Evolutionary conservation across 64 coral and sea anemone species (phyloP).

Genomic region (Platygyra sinensis): DNA sequence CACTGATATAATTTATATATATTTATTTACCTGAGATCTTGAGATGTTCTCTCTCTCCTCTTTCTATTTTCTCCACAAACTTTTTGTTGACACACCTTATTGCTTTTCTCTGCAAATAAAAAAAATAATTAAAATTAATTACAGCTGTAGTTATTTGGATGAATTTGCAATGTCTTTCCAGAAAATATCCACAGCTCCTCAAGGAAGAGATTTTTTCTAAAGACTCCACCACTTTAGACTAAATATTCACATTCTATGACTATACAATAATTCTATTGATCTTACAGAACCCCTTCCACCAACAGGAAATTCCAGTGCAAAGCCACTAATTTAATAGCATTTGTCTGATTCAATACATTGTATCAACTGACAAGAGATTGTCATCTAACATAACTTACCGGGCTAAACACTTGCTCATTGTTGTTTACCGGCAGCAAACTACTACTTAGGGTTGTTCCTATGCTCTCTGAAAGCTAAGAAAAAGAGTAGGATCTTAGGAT

Average conservation of each 20-base stretch:
- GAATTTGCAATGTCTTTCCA: too few species aligned
- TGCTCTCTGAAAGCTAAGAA: constrained; percentile 77
- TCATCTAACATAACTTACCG: background rate
- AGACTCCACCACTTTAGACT: too few species aligned
- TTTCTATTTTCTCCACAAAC: constrained; percentile 78
- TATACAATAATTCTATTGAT: too few species aligned
- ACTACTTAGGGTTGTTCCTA: constrained; percentile 74
- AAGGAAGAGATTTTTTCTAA: too few species aligned
- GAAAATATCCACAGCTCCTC: too few species aligned
- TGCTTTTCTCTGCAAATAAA: constrained; percentile 58
- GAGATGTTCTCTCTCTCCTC: constrained; percentile 77
- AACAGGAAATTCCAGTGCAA: background rate
- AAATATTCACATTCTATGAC: too few species aligned
- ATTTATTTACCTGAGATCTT: constrained; percentile 82
- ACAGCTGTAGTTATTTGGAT: too few species aligned
- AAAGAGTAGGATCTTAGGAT: background rate
- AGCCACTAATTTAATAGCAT: background rate
- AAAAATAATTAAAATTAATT: background rate
- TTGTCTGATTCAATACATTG: background rate
- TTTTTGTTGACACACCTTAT: constrained; percentile 77
- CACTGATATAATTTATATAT: background rate
- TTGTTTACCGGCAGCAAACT: constrained; percentile 52
- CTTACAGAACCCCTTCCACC: too few species aligned
- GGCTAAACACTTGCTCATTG: constrained; percentile 64
- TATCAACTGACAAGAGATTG: background rate